Evolutionary conservation across 2,888 invertebrate genomes (phyloP).

Genomic region (Pristionchus arcanus): DNA sequence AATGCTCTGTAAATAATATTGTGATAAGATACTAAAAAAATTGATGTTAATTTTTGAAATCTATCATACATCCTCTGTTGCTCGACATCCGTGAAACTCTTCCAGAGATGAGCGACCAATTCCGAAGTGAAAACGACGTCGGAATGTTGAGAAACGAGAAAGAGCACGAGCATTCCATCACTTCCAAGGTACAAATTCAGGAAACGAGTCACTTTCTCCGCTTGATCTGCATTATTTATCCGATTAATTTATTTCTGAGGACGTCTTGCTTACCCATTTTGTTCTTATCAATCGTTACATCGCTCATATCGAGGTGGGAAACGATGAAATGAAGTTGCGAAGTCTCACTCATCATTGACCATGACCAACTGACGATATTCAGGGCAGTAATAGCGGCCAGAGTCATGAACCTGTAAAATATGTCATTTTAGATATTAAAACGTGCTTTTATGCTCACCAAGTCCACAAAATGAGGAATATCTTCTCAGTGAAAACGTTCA

Average conservation of each 20-base stretch:
- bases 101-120: slow-evolving; percentile 70
- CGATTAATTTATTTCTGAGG: neutral
- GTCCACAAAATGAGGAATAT: slow-evolving; percentile 74
- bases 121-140: slow-evolving; percentile 76
- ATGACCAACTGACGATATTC: slow-evolving; percentile 74
- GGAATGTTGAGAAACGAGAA: slow-evolving; percentile 76
- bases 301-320: slow-evolving; percentile 77
- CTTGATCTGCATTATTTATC: slow-evolving; percentile 59
- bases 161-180: slow-evolving; percentile 76
- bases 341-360: slow-evolving; percentile 69
- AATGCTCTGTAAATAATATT: slow-evolving; percentile 55
- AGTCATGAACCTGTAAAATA: slow-evolving; percentile 72
- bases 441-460: slow-evolving; percentile 60
- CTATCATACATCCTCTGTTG: slow-evolving; percentile 68
- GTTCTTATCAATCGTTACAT: slow-evolving; percentile 67
- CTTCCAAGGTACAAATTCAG: slow-evolving; percentile 73
- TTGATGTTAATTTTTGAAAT: too few relatives aligned
- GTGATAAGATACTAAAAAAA: neutral
- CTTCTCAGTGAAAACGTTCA: slow-evolving; percentile 77
- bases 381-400: slow-evolving; percentile 70
- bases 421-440: neutral
- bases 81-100: slow-evolving; percentile 71
- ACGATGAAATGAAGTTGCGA: slow-evolving; percentile 75
- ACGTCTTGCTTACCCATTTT: slow-evolving; percentile 57
- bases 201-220: slow-evolving; percentile 70